These are phyloP conservation scores for Batillaria attramentaria DNA, from an alignment of 1,140 invertebrate species.

Conservation along the genomic window DNA sequence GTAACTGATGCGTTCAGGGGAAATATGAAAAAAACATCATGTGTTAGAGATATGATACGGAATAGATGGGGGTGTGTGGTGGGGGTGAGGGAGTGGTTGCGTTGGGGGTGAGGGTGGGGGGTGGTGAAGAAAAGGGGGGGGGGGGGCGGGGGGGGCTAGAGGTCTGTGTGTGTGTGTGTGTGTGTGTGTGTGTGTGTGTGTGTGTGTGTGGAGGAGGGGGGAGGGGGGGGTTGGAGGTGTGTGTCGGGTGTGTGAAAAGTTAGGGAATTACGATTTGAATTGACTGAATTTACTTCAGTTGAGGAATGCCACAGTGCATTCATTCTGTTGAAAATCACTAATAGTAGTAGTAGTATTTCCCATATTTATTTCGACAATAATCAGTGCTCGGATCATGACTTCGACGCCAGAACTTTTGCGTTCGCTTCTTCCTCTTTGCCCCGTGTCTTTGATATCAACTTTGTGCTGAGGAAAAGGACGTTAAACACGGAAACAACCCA, in stretches of 20 bases:
- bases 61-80: not conserved
- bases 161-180: not conserved
- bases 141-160: not conserved
- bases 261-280: not conserved
- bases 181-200: not conserved
- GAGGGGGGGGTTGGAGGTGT: too few species aligned
- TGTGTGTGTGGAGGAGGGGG: conserved; percentile 1
- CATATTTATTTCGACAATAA: too few species aligned
- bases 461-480: too few species aligned
- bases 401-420: too few species aligned
- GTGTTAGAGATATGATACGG: not conserved
- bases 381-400: too few species aligned
- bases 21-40: not conserved
- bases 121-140: not conserved
- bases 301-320: not conserved
- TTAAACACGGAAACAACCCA: too few species aligned
- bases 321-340: not conserved
- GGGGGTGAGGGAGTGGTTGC: not conserved
- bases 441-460: too few species aligned
- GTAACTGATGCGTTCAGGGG: not conserved
- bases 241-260: conserved; percentile 4
- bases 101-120: not conserved
- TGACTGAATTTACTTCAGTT: not conserved
- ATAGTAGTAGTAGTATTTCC: not conserved
- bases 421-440: too few species aligned